Evolutionary conservation across 2,888 invertebrate species (phyloP).

Genomic region (Caenorhabditis sulstoni): DNA sequence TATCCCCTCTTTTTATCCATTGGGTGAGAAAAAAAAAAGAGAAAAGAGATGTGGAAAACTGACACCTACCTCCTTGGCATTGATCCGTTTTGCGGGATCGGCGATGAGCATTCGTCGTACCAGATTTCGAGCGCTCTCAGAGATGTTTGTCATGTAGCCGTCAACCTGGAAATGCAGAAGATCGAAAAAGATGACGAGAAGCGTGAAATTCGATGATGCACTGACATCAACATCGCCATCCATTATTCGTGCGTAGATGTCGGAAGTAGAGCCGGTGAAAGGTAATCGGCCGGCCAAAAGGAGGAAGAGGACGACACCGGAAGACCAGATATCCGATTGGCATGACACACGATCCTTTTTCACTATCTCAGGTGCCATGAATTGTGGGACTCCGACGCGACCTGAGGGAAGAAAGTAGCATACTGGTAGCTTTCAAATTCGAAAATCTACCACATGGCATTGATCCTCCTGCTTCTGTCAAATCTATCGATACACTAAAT

Average conservation of each 20-base stretch:
- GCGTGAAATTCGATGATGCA: slow-evolving; percentile 21
- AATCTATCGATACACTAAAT: slow-evolving; percentile 95
- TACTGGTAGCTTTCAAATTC: background rate
- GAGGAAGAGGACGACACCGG: slow-evolving; percentile 91
- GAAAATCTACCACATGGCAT: slow-evolving; percentile 26
- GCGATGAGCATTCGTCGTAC: slow-evolving; percentile 93
- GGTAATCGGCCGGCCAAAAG: slow-evolving; percentile 94
- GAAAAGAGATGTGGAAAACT: background rate
- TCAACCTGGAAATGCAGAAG: slow-evolving; percentile 48
- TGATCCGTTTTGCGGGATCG: slow-evolving; percentile 93
- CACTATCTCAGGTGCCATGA: slow-evolving; percentile 98
- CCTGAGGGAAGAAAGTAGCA: slow-evolving; percentile 55
- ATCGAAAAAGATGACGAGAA: too few relatives aligned
- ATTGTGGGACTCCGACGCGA: slow-evolving; percentile 96
- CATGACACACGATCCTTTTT: slow-evolving; percentile 51
- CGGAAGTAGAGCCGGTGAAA: slow-evolving; percentile 93
- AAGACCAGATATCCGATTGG: slow-evolving; percentile 97
- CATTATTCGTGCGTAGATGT: slow-evolving; percentile 91
- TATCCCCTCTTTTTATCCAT: too few relatives aligned
- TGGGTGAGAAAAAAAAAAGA: too few relatives aligned
- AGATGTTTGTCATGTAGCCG: slow-evolving; percentile 84
- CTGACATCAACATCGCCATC: slow-evolving; percentile 81
- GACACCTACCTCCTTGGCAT: slow-evolving; percentile 81
- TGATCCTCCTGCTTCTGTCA: slow-evolving; percentile 83
- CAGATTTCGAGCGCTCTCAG: slow-evolving; percentile 95